phyloP scores from a whole-genome alignment of 2,888 invertebrate genomes.

The Dryomyza anilis region DNA sequence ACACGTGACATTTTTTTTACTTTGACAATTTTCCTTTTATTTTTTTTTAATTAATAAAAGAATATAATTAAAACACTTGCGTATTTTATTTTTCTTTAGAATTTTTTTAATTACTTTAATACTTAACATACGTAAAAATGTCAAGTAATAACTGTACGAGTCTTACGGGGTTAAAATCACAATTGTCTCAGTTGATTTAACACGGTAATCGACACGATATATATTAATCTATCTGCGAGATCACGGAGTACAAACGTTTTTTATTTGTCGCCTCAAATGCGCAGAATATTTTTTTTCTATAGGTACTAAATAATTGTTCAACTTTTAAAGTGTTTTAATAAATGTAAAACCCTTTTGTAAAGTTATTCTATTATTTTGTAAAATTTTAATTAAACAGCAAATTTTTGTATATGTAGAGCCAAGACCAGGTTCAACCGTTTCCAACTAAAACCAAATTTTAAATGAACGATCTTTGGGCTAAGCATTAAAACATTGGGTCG shows the following conservation, averaged over 20 bases:
- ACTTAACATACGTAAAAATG: too few relatives aligned
- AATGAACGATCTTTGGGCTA: conserved; percentile 40
- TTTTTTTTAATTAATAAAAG: too few relatives aligned
- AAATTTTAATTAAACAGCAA: not conserved
- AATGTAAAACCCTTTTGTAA: not conserved
- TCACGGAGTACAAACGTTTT: conserved; percentile 57
- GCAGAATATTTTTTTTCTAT: conserved; percentile 47
- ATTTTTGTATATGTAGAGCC: conserved; percentile 2
- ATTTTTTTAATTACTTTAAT: too few relatives aligned
- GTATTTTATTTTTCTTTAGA: too few relatives aligned
- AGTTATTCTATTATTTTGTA: not conserved
- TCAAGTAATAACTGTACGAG: conserved; percentile 46
- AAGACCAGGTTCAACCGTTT: conserved; percentile 35
- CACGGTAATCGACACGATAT: conserved; percentile 57
- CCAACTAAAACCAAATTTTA: conserved; percentile 32
- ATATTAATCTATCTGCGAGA: conserved; percentile 58
- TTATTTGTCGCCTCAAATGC: conserved; percentile 59
- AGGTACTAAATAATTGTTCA: not conserved
- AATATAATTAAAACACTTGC: too few relatives aligned
- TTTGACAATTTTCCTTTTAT: too few relatives aligned
- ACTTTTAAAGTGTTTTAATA: not conserved
- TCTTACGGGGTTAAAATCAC: conserved; percentile 60
- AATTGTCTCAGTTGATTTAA: conserved; percentile 54
- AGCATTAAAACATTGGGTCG: too few relatives aligned
- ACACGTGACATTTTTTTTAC: not conserved